phyloP scores from a whole-genome alignment of 2,888 invertebrate genomes.

The Eupeodes luniger region DNA sequence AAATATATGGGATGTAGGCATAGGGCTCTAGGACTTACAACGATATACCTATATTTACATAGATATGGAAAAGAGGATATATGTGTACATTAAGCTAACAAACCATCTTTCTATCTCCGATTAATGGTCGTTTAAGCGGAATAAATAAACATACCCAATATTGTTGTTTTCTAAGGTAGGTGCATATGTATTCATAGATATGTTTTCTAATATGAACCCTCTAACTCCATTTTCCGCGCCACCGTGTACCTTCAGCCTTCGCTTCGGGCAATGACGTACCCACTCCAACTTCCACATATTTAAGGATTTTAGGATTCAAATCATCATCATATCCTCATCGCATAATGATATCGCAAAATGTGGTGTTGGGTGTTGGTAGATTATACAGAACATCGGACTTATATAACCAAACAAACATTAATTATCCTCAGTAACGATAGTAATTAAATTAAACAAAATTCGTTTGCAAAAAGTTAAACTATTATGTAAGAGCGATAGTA shows the following conservation, averaged over 20 bases:
- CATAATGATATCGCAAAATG: slow-evolving; percentile 36
- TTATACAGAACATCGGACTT: slow-evolving; percentile 19
- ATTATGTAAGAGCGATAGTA: slow-evolving; percentile 19
- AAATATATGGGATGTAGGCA: neutral
- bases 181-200: neutral
- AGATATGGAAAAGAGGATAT: neutral
- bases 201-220: slow-evolving; percentile 35
- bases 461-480: slow-evolving; percentile 65
- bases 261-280: slow-evolving; percentile 34
- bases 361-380: slow-evolving; percentile 54
- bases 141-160: slow-evolving; percentile 66
- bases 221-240: neutral
- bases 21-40: neutral
- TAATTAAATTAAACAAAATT: slow-evolving; percentile 75
- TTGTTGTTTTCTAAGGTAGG: neutral
- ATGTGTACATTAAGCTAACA: slow-evolving; percentile 25
- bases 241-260: slow-evolving; percentile 14
- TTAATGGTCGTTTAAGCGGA: slow-evolving; percentile 64
- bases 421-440: slow-evolving; percentile 68
- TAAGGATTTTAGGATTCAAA: slow-evolving; percentile 60
- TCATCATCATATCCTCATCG: slow-evolving; percentile 46
- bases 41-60: too few species aligned
- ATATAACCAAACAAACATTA: slow-evolving; percentile 60
- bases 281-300: slow-evolving; percentile 22
- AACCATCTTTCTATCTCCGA: slow-evolving; percentile 38